phyloP scores from a whole-genome alignment of 2,888 invertebrate species.

The Dysmachus trigonus region DNA sequence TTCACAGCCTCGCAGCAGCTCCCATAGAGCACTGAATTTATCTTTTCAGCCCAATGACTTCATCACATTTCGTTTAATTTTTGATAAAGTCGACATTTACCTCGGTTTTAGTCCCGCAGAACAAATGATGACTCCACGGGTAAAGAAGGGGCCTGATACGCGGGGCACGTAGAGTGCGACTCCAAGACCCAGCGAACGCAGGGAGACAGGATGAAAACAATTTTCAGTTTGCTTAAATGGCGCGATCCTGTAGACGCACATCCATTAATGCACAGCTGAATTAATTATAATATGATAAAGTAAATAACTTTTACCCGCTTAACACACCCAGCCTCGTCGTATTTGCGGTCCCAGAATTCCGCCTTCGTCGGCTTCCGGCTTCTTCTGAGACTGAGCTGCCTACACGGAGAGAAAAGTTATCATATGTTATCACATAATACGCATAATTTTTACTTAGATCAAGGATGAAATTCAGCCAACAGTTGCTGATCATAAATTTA shows the following conservation, averaged over 20 bases:
- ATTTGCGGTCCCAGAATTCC: not conserved
- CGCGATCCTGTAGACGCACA: not conserved
- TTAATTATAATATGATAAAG: slow-evolving; percentile 15
- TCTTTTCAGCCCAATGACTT: slow-evolving; percentile 48
- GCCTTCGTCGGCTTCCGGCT: not conserved
- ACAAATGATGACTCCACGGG: not conserved
- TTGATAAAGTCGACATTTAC: slow-evolving; percentile 42
- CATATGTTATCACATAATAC: too few species aligned
- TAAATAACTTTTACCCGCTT: not conserved
- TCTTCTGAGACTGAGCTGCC: not conserved
- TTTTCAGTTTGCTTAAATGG: not conserved
- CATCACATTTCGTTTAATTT: slow-evolving; percentile 47
- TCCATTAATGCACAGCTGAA: not conserved
- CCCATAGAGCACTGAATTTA: slow-evolving; percentile 41
- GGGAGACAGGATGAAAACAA: not conserved
- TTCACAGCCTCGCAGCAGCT: not conserved
- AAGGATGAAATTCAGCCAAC: too few species aligned
- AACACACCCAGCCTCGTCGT: not conserved
- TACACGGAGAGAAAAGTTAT: too few species aligned
- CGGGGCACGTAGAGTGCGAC: not conserved
- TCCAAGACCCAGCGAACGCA: too few species aligned
- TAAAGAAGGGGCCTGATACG: not conserved
- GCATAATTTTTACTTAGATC: too few species aligned
- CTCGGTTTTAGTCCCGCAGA: not conserved
- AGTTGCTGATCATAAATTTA: too few species aligned